Conservation (phyloP, 2,888 invertebrate genomes). For the Nomada ruficornis region DNA sequence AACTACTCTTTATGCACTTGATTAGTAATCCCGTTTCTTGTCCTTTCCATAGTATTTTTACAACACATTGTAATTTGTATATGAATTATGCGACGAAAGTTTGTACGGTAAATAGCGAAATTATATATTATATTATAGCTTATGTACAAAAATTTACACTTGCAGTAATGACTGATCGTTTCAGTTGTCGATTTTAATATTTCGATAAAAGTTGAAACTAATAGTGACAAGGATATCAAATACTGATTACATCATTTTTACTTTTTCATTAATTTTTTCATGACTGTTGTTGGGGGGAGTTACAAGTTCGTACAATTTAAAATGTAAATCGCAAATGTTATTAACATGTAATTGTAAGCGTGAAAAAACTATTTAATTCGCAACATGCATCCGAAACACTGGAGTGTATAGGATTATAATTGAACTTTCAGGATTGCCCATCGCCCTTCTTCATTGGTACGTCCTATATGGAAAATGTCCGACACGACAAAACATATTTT, state of each 20-base stretch:
- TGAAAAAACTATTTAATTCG: too few species aligned
- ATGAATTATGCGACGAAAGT: background rate
- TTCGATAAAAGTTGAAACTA: background rate
- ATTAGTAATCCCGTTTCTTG: background rate
- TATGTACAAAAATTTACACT: background rate
- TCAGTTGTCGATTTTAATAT: background rate
- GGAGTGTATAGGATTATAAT: conserved; percentile 10
- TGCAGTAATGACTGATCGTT: too few species aligned
- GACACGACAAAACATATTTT: conserved; percentile 89
- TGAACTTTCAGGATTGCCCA: conserved; percentile 88
- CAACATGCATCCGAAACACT: background rate
- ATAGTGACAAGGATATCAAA: background rate
- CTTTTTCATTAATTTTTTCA: background rate
- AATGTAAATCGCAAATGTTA: too few species aligned
- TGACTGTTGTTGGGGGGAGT: too few species aligned
- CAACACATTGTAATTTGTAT: background rate
- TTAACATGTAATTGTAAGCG: too few species aligned
- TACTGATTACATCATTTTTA: background rate
- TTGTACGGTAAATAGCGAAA: background rate
- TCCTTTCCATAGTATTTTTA: background rate
- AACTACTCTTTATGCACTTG: background rate
- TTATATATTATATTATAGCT: background rate
- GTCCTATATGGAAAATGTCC: conserved; percentile 86
- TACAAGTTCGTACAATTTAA: background rate
- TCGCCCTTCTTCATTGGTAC: conserved; percentile 88